Evolutionary conservation across 2,888 invertebrate genomes (phyloP).

Genomic region (Priapulus caudatus): DNA sequence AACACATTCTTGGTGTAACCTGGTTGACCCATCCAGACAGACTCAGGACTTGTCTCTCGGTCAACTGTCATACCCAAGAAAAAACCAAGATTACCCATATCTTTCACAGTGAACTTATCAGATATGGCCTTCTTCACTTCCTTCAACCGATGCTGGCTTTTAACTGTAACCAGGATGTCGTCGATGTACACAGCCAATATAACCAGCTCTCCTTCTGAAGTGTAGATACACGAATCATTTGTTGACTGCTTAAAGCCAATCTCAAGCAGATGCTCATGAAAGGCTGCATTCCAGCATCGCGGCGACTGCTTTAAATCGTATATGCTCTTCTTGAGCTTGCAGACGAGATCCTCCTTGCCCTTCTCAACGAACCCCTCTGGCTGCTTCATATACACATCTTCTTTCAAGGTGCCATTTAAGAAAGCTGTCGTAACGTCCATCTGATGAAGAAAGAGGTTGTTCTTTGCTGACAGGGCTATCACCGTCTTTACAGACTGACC

Average conservation of each 20-base stretch:
- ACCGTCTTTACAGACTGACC: constrained; percentile 18
- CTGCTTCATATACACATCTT: constrained; percentile 21
- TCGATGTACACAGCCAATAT: constrained; percentile 21
- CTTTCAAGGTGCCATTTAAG: constrained; percentile 17
- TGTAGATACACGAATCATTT: constrained; percentile 15
- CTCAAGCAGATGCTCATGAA: constrained; percentile 13
- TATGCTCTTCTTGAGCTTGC: constrained; percentile 17
- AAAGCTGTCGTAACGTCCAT: constrained; percentile 22
- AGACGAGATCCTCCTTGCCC: constrained; percentile 18
- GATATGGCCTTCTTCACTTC: no score
- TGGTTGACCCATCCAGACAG: constrained; percentile 9
- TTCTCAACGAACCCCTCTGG: constrained; percentile 18
- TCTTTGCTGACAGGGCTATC: constrained; percentile 16
- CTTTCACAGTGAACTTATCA: no score
- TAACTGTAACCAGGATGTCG: constrained; percentile 15
- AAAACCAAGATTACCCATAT: no score
- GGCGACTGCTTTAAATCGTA: constrained; percentile 1
- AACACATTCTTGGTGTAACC: constrained; percentile 13
- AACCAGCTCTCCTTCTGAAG: neutral
- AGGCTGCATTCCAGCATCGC: neutral
- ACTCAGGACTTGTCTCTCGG: no score
- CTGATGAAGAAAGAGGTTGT: constrained; percentile 11
- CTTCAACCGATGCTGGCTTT: neutral
- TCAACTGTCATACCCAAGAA: no score
- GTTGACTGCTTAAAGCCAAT: no score